Evolutionary conservation across 2,797 vertebrate species (phyloP).

Genomic region (Mus spretus): DNA sequence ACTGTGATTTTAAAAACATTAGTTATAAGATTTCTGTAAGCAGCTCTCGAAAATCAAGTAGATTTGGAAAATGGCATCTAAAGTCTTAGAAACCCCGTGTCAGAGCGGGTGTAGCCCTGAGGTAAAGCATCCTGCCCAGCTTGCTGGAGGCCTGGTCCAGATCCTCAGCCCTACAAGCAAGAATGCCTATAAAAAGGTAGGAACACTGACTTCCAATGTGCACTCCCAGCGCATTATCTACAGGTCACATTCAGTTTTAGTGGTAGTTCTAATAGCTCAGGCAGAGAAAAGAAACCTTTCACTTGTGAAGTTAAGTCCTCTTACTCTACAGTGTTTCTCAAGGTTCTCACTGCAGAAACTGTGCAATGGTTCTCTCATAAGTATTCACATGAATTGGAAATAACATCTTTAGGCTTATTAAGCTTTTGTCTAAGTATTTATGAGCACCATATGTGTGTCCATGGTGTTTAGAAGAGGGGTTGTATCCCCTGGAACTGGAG

Average conservation of each 20-base stretch:
- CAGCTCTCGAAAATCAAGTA: not conserved
- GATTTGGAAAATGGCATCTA: not conserved
- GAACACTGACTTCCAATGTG: slow-evolving; percentile 1
- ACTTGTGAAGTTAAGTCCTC: not conserved
- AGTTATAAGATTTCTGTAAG: not conserved
- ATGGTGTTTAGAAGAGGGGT: not conserved
- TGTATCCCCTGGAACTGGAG: not conserved
- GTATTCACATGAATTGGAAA: slow-evolving; percentile 21
- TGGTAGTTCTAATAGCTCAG: slow-evolving; percentile 40
- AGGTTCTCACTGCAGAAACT: slow-evolving; percentile 25
- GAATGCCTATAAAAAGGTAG: not conserved
- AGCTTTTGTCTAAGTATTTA: not conserved
- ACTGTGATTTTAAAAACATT: not conserved
- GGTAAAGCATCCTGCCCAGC: not conserved
- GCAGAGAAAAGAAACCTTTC: slow-evolving; percentile 6
- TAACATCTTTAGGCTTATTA: not conserved
- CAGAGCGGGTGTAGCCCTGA: too few relatives aligned
- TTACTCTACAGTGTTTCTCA: slow-evolving; percentile 29
- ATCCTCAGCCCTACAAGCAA: not conserved
- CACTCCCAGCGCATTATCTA: not conserved
- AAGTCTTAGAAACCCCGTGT: not conserved
- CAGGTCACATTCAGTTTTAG: not conserved
- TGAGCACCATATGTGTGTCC: not conserved
- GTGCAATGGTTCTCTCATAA: not conserved
- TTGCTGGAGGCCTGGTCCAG: not conserved